Evolutionary conservation across 1,140 invertebrate genomes (phyloP), one percentile per base, ranked within the genome.

Genomic region (Drosophila pallidifrons): DNA sequence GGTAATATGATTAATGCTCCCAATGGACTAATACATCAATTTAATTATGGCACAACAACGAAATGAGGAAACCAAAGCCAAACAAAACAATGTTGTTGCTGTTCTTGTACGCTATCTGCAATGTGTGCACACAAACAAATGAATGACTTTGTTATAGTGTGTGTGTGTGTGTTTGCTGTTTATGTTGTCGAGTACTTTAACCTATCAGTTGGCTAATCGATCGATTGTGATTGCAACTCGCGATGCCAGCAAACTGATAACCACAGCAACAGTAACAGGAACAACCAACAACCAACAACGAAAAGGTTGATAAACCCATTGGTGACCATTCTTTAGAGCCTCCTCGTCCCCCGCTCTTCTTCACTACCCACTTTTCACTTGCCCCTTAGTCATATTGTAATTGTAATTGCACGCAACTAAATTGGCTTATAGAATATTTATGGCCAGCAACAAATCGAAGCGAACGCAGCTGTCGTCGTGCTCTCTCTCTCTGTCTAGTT

Each of bases 381-480:
- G 3, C 61, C 46, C 41, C n/a, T 16, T 28, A 51, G 25, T 51
- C 65, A 79, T 71, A 80, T 75, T 78, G 77, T 78, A 80, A 81
- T 81, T 76, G 82, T 82, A 86, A 87, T 86, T 87, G 82, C 75
- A 77, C 65, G 69, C 70, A 75, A 86, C 69, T 83, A 79, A 75
- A 85, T 85, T 83, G 81, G 77, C 65, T 67, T 86, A 82, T 87
- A 72, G 46, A 86, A 86, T 87, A 87, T 87, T 86, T 86, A 86
- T 87, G 82, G 70, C 20, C 30, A 54, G 28, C 11, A 54, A 47
- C 25, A 64, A 65, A 75, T 85, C 30, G 55, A 49, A 75, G 60
- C 51, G 41, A 75, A 45, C 47, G 60, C 73, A 77, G 82, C 81
- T 69, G 75, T 77, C 52, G 54, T 47, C 47, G 38, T 25, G 6